Evolutionary conservation across 2,888 invertebrate genomes (phyloP), one percentile per base, ranked within the genome.

Genomic region (Epistrophe eligans): DNA sequence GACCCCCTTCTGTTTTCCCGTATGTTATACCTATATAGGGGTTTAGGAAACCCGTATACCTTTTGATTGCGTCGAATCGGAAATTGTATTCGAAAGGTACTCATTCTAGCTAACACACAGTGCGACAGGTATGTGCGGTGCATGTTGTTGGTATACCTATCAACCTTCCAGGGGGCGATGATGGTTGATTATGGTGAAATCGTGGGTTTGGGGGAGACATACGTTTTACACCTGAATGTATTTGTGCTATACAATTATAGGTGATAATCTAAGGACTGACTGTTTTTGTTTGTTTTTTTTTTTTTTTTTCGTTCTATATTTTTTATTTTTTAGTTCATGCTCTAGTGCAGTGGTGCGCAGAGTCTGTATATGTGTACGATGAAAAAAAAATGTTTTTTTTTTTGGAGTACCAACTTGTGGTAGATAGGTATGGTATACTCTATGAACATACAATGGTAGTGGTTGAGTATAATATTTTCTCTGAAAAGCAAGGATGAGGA

Each of bases 151-250:
- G 73, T 60, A 67, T 48, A 58, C 24, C 24, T 24, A 24, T 3
- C 24, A 1, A 24, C 24, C 28, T 48, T 50, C 24, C 28, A 43
- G 64, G 9, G 67, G 73, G 74, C 28, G 57, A 77, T 19, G 52
- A 45, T 19, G 9, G 35, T 45, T 45, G 19, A 45, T 35, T 48
- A 17, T 13, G 48, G 66, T 9, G 17, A 48, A 67, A 50, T 35
- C 9, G 11, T 17, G 5, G 15, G 19, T 62, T 43, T 48, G 24
- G 50, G 66, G 66, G 67, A 72, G 58, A 67, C 82, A 79, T 87
- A 79, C 87, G 79, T 71, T 83, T 83, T 83, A 55, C 83, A 87
- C 83, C 83, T 87, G 87, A 83, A 52, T 87, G 87, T 87, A 79
- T 87, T 79, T 82, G 87, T 87, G 79, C 79, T 87, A 83, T 87